Percentiles rank a stretch among this genome's conserved stretches.
Conservation (phyloP, 2,888 invertebrate genomes). For the Callyntrura guangdongensis region DNA sequence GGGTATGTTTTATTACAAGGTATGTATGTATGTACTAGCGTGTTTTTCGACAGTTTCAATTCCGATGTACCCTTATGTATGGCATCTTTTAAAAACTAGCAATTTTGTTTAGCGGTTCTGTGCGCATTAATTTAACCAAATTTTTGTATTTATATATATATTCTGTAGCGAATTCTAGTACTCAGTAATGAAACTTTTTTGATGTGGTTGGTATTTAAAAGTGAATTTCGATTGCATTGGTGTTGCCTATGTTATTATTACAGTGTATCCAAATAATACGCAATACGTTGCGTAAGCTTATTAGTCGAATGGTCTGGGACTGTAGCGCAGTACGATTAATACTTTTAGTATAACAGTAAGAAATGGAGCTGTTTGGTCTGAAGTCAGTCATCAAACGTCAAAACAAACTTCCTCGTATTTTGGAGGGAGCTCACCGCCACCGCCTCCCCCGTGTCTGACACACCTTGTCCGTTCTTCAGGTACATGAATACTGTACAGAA, state of each 20-base stretch:
- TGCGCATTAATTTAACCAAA: neutral
- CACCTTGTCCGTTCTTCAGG: constrained; percentile 79
- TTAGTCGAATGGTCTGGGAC: constrained; percentile 6
- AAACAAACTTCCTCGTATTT: constrained; percentile 83
- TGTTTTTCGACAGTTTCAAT: too few species aligned
- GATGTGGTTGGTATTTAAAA: too few species aligned
- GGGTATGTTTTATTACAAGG: too few species aligned
- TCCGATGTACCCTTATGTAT: too few species aligned
- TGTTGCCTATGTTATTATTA: too few species aligned
- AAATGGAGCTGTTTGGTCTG: constrained; percentile 64
- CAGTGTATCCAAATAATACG: too few species aligned
- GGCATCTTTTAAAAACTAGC: too few species aligned
- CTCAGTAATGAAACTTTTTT: too few species aligned
- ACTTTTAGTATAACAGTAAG: constrained; percentile 5
- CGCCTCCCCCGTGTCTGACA: constrained; percentile 67
- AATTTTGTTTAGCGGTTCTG: neutral
- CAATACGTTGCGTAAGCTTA: neutral
- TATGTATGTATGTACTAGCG: too few species aligned
- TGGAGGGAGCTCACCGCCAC: constrained; percentile 74
- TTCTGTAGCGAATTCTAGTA: too few species aligned
- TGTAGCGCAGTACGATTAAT: constrained; percentile 25
- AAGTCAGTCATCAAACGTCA: constrained; percentile 82
- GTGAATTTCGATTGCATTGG: too few species aligned
- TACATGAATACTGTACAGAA: constrained; percentile 80
- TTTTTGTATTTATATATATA: too few species aligned